Evolutionary conservation across 2,113 vertebrate genomes (phyloP).

Genomic region (Balaeniceps rex): DNA sequence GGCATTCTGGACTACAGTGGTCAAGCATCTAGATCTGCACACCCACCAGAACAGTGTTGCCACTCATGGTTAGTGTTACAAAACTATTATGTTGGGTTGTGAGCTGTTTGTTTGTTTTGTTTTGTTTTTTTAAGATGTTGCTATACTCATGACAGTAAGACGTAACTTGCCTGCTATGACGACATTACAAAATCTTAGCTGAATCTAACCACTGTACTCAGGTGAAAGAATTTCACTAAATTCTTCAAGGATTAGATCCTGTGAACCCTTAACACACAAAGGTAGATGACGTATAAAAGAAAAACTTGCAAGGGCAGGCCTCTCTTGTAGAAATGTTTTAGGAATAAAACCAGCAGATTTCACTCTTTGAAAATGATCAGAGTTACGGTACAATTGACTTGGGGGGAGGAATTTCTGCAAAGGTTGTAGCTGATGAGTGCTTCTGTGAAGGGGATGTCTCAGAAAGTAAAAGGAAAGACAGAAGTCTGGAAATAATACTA

Average conservation of each 20-base stretch:
- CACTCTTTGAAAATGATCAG: neutral
- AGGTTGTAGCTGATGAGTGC: neutral
- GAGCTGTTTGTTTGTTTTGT: neutral
- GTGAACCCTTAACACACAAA: neutral
- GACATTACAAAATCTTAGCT: neutral
- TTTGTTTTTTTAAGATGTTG: neutral
- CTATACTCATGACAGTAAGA: neutral
- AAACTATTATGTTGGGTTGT: neutral
- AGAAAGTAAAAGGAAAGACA: neutral
- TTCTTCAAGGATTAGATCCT: neutral
- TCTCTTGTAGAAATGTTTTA: neutral
- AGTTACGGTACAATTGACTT: neutral
- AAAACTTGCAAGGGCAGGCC: neutral
- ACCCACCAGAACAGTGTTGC: neutral
- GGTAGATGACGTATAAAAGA: neutral
- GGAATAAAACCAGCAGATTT: neutral
- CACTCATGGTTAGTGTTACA: neutral
- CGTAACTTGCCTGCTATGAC: neutral
- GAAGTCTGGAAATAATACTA: neutral
- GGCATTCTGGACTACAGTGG: neutral
- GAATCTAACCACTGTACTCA: neutral
- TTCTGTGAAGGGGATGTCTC: neutral
- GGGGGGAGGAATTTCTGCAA: neutral
- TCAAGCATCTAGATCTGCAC: neutral
- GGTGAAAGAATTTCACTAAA: neutral